Base-by-base conservation (phyloP, 2,888 invertebrate genomes). In the Elmis aenea region DNA sequence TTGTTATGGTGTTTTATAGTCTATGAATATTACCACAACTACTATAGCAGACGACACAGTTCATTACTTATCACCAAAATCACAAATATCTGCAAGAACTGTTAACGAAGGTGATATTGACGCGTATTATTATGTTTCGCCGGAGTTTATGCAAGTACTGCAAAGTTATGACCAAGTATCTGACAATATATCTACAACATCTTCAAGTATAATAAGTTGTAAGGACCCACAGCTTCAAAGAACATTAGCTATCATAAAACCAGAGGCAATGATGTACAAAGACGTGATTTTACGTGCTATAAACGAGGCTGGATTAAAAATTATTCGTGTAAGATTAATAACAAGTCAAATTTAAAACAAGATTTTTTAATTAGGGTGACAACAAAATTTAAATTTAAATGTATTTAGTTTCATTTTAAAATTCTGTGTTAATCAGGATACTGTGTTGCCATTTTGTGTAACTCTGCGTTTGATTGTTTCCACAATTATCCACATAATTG, bases 221-320 rank as follows among this genome's bases (percentile, higher is more conserved):
- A 47, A 51, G 8, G 62, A 62, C 35, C 48, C 58, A 6, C 50
- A 52, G n/a, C 39, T 77, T 1, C 80, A 82, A 56, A 69, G 76
- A 22, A 89, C 92, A 0, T 64, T 92, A 38, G 84, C 84, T 0
- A 77, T 93, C 25, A 79, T 93, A 29, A 91, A 91, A 61, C 88
- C 91, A 2, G 87, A 89, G 55, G 89, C 84, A 1, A 71, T 85
- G 46, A 71, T 76, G 14, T 80, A 80, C 58, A 75, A 80, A 0
- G 79, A 81, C 36, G 79, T 83, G 34, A 85, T 93, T 28, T 74
- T 86, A 53, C 72, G 81, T 31, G 77, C 78, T 20, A 79, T 93
- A 18, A 59, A 72, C 4, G 71, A 79, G 30, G 76, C 81, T 48
- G 88, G 86, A 2, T 89, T 91, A 55, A 70, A 72, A 24, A 78